Conservation (phyloP, 2,888 invertebrate species). For the Sphecodes monilicornis region DNA sequence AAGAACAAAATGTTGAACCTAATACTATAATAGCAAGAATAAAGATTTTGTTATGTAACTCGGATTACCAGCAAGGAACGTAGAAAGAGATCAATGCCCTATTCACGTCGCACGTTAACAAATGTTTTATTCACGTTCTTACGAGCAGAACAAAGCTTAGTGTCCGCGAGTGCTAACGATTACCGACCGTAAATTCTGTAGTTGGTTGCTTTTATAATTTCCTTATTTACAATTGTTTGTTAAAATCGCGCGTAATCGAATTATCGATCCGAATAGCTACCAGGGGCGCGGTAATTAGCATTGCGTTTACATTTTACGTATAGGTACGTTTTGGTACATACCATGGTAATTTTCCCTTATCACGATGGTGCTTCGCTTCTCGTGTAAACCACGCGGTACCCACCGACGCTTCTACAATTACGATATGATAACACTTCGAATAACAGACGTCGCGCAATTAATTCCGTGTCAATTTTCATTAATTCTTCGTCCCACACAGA, state of each 20-base stretch:
- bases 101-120: not conserved
- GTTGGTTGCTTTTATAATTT: conserved; percentile 26
- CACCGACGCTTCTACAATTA: conserved; percentile 28
- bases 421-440: conserved; percentile 37
- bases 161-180: not conserved
- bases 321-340: conserved; percentile 19
- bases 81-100: not conserved
- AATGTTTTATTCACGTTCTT: not conserved
- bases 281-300: conserved; percentile 38
- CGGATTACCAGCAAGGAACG: not conserved
- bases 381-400: conserved; percentile 32
- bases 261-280: conserved; percentile 53
- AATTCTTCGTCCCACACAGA: conserved; percentile 18
- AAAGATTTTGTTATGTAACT: not conserved
- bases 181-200: not conserved
- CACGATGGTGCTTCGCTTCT: conserved; percentile 38
- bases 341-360: conserved; percentile 55
- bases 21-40: not conserved
- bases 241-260: conserved; percentile 47
- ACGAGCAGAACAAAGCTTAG: not conserved
- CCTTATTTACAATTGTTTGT: conserved; percentile 22
- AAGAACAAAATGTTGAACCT: too few relatives aligned
- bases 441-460: conserved; percentile 35
- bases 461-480: conserved; percentile 41
- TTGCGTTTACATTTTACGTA: conserved; percentile 46